Evolutionary conservation across 2,888 invertebrate genomes (phyloP), one percentile per base, ranked within the genome.

Genomic region (Dicycla oo): DNA sequence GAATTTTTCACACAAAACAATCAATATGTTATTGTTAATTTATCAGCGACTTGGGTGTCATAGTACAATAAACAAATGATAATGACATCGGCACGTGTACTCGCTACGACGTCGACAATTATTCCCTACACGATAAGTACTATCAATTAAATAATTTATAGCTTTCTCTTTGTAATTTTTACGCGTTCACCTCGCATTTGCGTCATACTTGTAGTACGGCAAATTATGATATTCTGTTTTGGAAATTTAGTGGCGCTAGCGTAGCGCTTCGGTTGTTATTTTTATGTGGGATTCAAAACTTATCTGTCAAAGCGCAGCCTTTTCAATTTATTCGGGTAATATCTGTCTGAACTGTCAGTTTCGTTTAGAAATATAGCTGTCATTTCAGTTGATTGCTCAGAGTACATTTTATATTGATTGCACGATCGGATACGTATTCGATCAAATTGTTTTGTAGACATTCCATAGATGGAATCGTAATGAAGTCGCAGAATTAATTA

Each of bases 51-150:
- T 76, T 68, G 79, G 79, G 81, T 86, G 84, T 85, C 82, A 86
- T 80, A 69, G 54, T 82, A 87, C 88, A 88, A 90, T 88, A 90
- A 91, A 91, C 91, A 91, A 88, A 87, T 87, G 91, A 92, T 94
- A 91, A 92, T 86, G 79, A 74, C 80, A 86, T 80, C 81, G 86
- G 89, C 94, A 92, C 93, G 93, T 90, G 92, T 88, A 84, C 72
- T 74, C 74, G 60, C 73, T 77, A 78, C 84, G 61, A 78, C 71
- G 80, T 81, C 85, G 75, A 80, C 78, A 82, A 82, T 83, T 83
- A 84, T 81, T 80, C 75, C 75, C 54, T 60, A 75, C 67, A 78
- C 82, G 87, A 87, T 86, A 87, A 73, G 66, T 64, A 64, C 61
- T 73, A 78, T 80, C 73, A 82, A 79, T 74, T 70, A 73, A 72